Conservation (phyloP, 2,888 invertebrate species). For the Physocephala rufipes region DNA sequence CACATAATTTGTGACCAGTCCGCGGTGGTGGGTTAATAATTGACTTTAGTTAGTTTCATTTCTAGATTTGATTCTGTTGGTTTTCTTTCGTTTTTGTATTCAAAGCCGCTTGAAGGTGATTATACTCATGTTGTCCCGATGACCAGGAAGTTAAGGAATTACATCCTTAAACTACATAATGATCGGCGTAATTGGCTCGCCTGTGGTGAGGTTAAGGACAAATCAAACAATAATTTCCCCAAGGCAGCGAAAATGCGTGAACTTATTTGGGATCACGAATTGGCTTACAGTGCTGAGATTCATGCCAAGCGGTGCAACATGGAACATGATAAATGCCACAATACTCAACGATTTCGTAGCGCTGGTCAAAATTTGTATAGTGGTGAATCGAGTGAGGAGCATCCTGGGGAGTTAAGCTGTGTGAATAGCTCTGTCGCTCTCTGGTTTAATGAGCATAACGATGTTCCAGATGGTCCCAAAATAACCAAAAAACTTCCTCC, state of each 20-base stretch:
- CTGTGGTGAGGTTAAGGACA: constrained; percentile 22
- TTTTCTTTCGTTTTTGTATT: not conserved
- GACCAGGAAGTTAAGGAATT: constrained; percentile 41
- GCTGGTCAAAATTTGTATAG: constrained; percentile 40
- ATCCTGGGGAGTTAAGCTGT: not conserved
- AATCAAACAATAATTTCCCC: constrained; percentile 32
- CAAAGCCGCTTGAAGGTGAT: constrained; percentile 15
- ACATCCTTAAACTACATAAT: constrained; percentile 42
- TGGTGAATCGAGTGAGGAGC: not conserved
- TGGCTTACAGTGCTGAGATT: constrained; percentile 42
- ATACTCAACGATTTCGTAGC: constrained; percentile 37
- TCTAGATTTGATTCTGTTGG: too few species aligned
- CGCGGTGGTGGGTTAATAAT: not conserved
- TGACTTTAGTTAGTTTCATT: too few species aligned
- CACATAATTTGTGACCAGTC: not conserved
- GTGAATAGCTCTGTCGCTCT: not conserved
- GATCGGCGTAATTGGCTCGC: constrained; percentile 41
- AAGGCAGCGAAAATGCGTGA: constrained; percentile 45
- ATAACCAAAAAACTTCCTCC: constrained; percentile 9
- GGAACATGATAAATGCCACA: constrained; percentile 39
- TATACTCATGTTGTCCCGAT: constrained; percentile 42
- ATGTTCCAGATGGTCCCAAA: not conserved
- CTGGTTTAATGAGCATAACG: constrained; percentile 11
- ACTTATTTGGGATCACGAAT: constrained; percentile 46
- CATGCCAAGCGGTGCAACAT: constrained; percentile 38